A percentile compares a stretch with the other conserved stretches of the same genome.
These are phyloP conservation scores for Thereuonema tuberculata DNA, from an alignment of 1,140 invertebrate genomes.

Conservation along the genomic window DNA sequence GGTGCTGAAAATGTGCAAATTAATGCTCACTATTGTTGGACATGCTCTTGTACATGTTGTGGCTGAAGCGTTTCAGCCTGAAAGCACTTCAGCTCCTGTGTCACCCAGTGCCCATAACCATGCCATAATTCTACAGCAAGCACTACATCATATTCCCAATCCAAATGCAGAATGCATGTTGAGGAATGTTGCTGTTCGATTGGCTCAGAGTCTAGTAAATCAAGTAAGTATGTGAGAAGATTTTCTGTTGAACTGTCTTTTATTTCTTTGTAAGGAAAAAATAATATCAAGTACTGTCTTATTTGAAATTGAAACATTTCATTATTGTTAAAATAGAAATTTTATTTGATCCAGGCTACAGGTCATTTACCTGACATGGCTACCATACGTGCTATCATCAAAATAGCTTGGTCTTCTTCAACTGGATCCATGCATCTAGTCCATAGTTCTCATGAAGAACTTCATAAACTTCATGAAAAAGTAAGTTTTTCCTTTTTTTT, in stretches of 20 bases:
- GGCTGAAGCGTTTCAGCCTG: slow-evolving; percentile 27
- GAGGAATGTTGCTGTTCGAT: slow-evolving; percentile 53
- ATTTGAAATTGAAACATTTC: too few relatives aligned
- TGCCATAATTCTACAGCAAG: slow-evolving; percentile 53
- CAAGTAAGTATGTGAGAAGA: slow-evolving; percentile 32
- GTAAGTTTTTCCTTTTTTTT: slow-evolving; percentile 14
- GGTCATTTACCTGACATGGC: slow-evolving; percentile 21
- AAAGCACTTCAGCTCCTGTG: slow-evolving; percentile 12
- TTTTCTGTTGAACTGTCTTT: background rate
- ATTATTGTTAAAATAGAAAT: too few relatives aligned
- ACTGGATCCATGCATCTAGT: slow-evolving; percentile 51
- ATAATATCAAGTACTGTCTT: too few relatives aligned
- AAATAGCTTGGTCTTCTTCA: slow-evolving; percentile 62
- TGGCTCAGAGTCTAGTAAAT: slow-evolving; percentile 56
- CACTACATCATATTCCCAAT: slow-evolving; percentile 52
- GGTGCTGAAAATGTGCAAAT: slow-evolving; percentile 73
- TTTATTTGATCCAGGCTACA: slow-evolving; percentile 16
- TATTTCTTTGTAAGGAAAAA: background rate
- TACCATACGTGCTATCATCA: slow-evolving; percentile 53
- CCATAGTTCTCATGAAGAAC: slow-evolving; percentile 46
- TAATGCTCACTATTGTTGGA: slow-evolving; percentile 66
- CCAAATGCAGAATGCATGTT: slow-evolving; percentile 51
- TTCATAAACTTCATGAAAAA: slow-evolving; percentile 39
- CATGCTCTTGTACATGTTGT: slow-evolving; percentile 36
- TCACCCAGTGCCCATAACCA: slow-evolving; percentile 23